Base-by-base conservation (phyloP, 2,113 vertebrate genomes). In the Corythaixoides concolor region DNA sequence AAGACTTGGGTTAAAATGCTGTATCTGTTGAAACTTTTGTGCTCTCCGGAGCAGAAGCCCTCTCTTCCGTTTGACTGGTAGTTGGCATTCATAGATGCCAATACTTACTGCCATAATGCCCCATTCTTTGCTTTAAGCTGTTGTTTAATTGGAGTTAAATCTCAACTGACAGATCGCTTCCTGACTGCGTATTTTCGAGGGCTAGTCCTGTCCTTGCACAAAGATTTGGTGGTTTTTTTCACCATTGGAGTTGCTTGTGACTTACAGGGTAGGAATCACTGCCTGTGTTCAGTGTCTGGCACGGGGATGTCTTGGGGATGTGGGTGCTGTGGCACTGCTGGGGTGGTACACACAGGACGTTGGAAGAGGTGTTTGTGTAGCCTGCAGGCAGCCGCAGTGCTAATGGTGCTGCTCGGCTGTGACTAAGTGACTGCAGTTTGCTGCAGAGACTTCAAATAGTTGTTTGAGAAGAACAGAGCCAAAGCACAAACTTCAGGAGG, bases 401-500 rank as follows among this genome's bases (percentile, higher is more conserved):
- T 95, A 78, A 45, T 64, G 49, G 64, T 78, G 83, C 84, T 92
- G 88, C 64, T 90, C 52, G 64, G 76, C 91, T 92, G 80, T 95
- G 94, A 95, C 91, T 94, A 68, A 92, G 64, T 81, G 93, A 49
- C 86, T 94, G 85, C 72, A 33, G 55, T 72, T 88, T 90, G 76
- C 95, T 75, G 85, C 73, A 80, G 68, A 67, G 43, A 16, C 68
- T 73, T 95, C 81, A 88, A 32, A 59, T 37, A 59, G 26, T n/a
- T 84, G 50, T 41, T 90, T 58, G 68, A 90, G 75, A 70, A 78
- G 74, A 89, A 76, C 37, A 16, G 33, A 86, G 59, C 60, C 72
- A 17, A 70, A 90, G 76, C 85, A 47, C 26, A 45, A 20, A 15
- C 32, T 88, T 74, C 17, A 26, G 72, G 74, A 88, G 33, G 10